Base-by-base conservation (phyloP, 2,113 vertebrate species). In the Scomber colias region DNA sequence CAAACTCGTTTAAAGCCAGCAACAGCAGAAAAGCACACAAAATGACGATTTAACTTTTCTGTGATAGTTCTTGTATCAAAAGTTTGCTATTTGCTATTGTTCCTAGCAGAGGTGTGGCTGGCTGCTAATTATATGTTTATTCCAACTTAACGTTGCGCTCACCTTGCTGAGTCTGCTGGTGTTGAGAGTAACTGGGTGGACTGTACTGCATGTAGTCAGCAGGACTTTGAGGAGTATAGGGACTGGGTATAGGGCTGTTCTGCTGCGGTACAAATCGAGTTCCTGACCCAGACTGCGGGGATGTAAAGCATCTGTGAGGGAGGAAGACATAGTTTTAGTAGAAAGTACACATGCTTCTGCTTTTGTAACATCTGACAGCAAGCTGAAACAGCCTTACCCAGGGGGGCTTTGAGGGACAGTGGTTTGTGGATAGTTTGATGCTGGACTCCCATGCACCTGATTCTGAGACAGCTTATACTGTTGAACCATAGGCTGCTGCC, bases 401-500 rank as follows among this genome's bases (percentile, higher is more conserved):
- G 98, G 97, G 93, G 98, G 96, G 84, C 97, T 99, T 88, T 97
- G 97, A 91, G 97, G 95, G 87, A 98, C 97, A 95, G 97, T 95
- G 94, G 97, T 96, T 95, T 97, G 97, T 92, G 99, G 98, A 94
- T 99, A 99, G 95, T 96, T 98, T 91, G 97, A 96, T 94, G 96
- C 97, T 94, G 97, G 97, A 95, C 98, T 99, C 92, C 97, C 97
- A 79, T 98, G 95, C 93, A 99, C 98, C 94, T 97, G 97, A 96
- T 98, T 99, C 94, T 97, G 97, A 93, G 97, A 95, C 88, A 98
- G 95, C 93, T 97, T 99, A 90, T 97, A 99, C 86, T 98, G 97
- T 31, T 97, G 95, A 91, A 99, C 96, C 95, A 98, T 88, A 76
- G 94, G 93, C 93, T 95, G 95, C 80, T 95, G 95, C 90, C 94